A percentile compares a stretch with the other conserved stretches of the same genome.
These are phyloP conservation scores for Hippoglossus stenolepis DNA, from an alignment of 2,113 vertebrate species.

Conservation along the genomic window DNA sequence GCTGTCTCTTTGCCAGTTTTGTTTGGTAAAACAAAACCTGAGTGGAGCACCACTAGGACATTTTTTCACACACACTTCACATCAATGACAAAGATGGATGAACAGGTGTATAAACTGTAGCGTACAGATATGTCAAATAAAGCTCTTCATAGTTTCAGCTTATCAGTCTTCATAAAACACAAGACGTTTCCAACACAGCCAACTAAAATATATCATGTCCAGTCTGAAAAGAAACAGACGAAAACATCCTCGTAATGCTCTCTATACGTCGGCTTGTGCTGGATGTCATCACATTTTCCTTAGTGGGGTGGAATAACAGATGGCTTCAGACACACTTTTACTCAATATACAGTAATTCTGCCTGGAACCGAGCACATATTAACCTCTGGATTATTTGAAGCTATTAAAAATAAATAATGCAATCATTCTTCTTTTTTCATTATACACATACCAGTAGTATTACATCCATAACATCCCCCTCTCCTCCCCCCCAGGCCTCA, in stretches of 20 bases:
- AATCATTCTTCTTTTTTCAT: constrained; percentile 77
- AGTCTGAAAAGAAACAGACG: constrained; percentile 7
- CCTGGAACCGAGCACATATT: constrained; percentile 18
- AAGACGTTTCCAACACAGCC: constrained; percentile 32
- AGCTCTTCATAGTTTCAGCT: constrained; percentile 45
- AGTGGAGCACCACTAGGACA: constrained; percentile 65
- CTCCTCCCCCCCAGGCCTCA: constrained; percentile 43
- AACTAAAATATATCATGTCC: constrained; percentile 27
- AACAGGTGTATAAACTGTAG: constrained; percentile 59
- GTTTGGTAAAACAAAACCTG: constrained; percentile 45
- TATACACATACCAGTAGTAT: constrained; percentile 78
- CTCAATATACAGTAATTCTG: constrained; percentile 45
- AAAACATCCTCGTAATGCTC: constrained; percentile 14
- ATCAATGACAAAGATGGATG: constrained; percentile 69
- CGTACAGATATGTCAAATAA: constrained; percentile 63
- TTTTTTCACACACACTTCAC: constrained; percentile 59
- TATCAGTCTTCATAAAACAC: constrained; percentile 55
- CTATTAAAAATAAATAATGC: constrained; percentile 75
- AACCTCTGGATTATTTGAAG: constrained; percentile 52
- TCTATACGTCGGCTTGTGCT: constrained; percentile 43
- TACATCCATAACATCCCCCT: constrained; percentile 61
- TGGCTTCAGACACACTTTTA: constrained; percentile 38
- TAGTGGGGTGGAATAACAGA: constrained; percentile 43
- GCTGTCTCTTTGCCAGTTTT: constrained; percentile 25
- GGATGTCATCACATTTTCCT: constrained; percentile 57